A percentile compares a stretch with the other conserved stretches of the same genome.
Conservation (phyloP, 2,888 invertebrate species). For the Chaetoderma sp. region DNA sequence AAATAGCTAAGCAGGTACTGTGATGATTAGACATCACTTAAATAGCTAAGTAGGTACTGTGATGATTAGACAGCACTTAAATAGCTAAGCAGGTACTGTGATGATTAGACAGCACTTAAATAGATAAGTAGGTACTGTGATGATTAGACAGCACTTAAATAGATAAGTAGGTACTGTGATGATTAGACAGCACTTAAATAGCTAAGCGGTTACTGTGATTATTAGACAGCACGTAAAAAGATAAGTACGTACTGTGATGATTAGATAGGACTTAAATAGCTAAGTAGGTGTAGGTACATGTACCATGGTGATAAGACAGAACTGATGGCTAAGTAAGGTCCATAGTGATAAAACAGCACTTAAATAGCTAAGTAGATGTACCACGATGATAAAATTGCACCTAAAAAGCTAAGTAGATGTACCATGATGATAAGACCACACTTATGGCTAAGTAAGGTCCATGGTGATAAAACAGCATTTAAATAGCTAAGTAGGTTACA, state of each 20-base stretch:
- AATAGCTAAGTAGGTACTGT: conserved; percentile 81
- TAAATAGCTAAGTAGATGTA: too few species aligned
- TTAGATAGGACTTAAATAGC: conserved; percentile 87
- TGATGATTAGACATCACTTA: conserved; percentile 86
- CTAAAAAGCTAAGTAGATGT: conserved; percentile 92
- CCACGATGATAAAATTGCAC: too few species aligned
- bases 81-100: too few species aligned
- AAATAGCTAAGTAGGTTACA: conserved; percentile 82
- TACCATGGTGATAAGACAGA: conserved; percentile 70
- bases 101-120: too few species aligned
- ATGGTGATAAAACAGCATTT: too few species aligned
- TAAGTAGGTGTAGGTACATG: conserved; percentile 86
- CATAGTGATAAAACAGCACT: background rate
- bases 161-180: conserved; percentile 77
- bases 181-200: background rate
- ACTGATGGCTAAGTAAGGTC: conserved; percentile 83
- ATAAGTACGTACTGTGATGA: conserved; percentile 88
- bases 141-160: conserved; percentile 86
- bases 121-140: conserved; percentile 89
- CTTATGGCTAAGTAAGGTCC: too few species aligned
- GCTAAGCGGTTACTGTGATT: too few species aligned
- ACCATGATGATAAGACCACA: conserved; percentile 84
- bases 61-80: background rate
- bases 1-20: conserved; percentile 89
- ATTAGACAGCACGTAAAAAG: too few species aligned